Percentiles rank a stretch among this genome's conserved stretches.
These are phyloP conservation scores for Laupala kohalensis DNA, from an alignment of 1,140 invertebrate genomes.

Conservation along the genomic window DNA sequence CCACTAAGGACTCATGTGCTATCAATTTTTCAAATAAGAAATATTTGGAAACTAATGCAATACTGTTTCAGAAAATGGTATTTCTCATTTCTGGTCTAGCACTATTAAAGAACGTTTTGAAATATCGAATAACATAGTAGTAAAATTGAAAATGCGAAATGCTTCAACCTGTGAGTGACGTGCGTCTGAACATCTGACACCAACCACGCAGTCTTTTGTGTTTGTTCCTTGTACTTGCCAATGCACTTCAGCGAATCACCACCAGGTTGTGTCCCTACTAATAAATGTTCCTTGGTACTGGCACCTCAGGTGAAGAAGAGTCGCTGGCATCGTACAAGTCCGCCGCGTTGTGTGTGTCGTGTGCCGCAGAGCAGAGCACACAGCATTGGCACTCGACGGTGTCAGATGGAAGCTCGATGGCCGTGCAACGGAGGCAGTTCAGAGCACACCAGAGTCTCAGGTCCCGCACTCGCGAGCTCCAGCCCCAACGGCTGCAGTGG, in stretches of 20 bases:
- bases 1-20: neutral
- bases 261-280: neutral
- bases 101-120: neutral
- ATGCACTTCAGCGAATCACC: neutral
- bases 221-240: neutral
- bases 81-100: neutral
- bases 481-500: conserved; percentile 30
- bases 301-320: neutral
- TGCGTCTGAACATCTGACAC: neutral
- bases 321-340: neutral
- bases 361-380: neutral
- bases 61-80: neutral
- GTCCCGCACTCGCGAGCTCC: neutral
- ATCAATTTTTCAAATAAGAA: neutral
- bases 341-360: too few species aligned
- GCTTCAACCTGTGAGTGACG: neutral
- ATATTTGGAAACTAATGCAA: neutral
- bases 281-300: neutral
- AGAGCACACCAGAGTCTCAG: neutral
- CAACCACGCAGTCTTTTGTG: neutral
- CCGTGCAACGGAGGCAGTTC: conserved; percentile 7
- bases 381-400: conserved; percentile 5
- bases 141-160: neutral
- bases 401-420: conserved; percentile 14
- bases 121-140: neutral